Conservation (phyloP, 1,140 invertebrate species). For the Drosophila biarmipes region DNA sequence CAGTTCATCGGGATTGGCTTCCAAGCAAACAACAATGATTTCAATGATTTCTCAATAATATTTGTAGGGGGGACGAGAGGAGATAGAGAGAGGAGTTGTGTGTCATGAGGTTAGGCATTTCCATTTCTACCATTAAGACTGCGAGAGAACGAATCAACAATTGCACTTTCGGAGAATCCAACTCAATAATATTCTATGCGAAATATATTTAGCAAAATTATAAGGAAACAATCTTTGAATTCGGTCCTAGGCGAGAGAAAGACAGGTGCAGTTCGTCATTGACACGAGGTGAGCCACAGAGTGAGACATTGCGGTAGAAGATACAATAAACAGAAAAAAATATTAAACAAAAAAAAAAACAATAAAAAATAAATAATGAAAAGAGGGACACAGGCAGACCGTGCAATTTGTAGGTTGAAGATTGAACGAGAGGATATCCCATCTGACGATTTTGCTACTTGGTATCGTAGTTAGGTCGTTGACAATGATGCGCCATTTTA, state of each 20-base stretch:
- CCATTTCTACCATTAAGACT: constrained; percentile 43
- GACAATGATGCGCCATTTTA: constrained; percentile 80
- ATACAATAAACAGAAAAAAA: constrained; percentile 1
- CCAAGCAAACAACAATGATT: constrained; percentile 51
- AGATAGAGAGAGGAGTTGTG: constrained; percentile 45
- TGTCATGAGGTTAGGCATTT: constrained; percentile 53
- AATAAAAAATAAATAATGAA: not conserved
- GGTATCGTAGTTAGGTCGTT: constrained; percentile 60
- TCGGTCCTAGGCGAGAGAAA: constrained; percentile 20
- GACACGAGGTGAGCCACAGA: constrained; percentile 36
- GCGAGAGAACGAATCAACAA: constrained; percentile 24
- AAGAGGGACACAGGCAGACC: constrained; percentile 61
- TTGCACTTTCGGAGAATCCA: constrained; percentile 34
- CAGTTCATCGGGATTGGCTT: constrained; percentile 17
- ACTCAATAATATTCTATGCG: constrained; percentile 30
- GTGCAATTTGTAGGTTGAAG: constrained; percentile 80
- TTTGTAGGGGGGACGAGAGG: constrained; percentile 53
- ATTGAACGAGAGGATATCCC: constrained; percentile 28
- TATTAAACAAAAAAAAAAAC: not conserved
- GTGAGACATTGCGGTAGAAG: constrained; percentile 22
- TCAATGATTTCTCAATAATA: constrained; percentile 84
- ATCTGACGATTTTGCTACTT: constrained; percentile 36
- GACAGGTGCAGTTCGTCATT: constrained; percentile 41
- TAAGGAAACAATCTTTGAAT: constrained; percentile 41
- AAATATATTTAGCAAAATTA: constrained; percentile 50